A percentile compares a stretch with the other conserved stretches of the same genome.
These are phyloP conservation scores for Eremophila alpestris DNA, from an alignment of 2,797 vertebrate genomes.

Conservation along the genomic window DNA sequence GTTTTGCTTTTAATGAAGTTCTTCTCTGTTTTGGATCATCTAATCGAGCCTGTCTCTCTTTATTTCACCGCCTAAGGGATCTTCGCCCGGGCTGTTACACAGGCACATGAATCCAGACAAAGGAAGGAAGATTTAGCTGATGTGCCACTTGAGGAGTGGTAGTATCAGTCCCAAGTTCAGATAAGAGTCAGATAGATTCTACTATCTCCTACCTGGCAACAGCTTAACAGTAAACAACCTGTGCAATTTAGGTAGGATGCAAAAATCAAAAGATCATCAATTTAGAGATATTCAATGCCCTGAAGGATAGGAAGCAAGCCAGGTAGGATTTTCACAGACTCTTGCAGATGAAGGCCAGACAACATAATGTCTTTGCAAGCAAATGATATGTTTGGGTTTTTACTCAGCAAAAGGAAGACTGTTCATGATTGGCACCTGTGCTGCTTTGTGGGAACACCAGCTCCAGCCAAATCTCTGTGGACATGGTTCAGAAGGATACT, in stretches of 20 bases:
- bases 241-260: not conserved
- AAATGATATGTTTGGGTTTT: not conserved
- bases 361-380: not conserved
- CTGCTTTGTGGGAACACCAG: not conserved
- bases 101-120: not conserved
- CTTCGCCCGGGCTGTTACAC: not conserved
- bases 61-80: not conserved
- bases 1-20: not conserved
- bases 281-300: not conserved
- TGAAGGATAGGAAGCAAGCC: not conserved
- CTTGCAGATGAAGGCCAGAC: not conserved
- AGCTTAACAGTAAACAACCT: not conserved
- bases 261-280: not conserved
- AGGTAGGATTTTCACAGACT: not conserved
- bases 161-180: not conserved
- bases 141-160: rapidly evolving
- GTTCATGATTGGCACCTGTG: not conserved
- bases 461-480: not conserved
- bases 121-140: not conserved
- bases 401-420: not conserved
- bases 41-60: not conserved
- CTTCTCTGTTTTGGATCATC: not conserved
- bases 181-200: not conserved
- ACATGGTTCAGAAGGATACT: not conserved
- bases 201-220: not conserved